Percentiles rank a stretch among this genome's conserved stretches.
phyloP scores from a whole-genome alignment of 2,113 vertebrate species.

The Dipodomys spectabilis region DNA sequence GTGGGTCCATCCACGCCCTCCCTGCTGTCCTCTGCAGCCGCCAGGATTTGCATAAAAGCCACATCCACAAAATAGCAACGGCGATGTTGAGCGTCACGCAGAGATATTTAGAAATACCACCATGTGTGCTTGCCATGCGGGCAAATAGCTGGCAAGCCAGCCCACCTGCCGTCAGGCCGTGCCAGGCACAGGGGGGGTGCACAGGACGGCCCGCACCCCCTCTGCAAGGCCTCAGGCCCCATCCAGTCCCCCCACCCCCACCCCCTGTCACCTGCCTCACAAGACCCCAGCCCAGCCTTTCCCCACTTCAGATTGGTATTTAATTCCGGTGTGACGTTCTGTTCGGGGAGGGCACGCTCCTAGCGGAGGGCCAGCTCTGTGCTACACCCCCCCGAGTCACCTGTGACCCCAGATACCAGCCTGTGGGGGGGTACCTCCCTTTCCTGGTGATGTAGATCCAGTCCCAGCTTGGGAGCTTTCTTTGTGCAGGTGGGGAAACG shows the following conservation, averaged over 20 bases:
- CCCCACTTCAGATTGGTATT: too few relatives aligned
- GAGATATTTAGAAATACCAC: constrained; percentile 84
- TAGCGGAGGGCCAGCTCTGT: too few relatives aligned
- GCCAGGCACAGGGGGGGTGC: constrained; percentile 59
- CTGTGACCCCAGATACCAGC: background rate
- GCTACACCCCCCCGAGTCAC: background rate
- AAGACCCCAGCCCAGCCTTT: too few relatives aligned
- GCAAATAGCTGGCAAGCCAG: constrained; percentile 79
- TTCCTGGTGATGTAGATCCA: too few relatives aligned
- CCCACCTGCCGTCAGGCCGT: constrained; percentile 50
- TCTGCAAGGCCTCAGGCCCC: background rate
- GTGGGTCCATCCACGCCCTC: background rate
- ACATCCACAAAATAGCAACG: constrained; percentile 79
- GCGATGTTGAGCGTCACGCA: constrained; percentile 82
- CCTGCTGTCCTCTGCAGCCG: constrained; percentile 50
- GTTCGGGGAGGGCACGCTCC: too few relatives aligned
- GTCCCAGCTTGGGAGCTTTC: background rate
- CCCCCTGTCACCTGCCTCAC: background rate
- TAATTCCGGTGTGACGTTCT: too few relatives aligned
- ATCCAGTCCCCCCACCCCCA: background rate
- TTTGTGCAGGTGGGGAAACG: background rate
- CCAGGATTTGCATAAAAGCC: constrained; percentile 82
- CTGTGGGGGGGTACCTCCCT: background rate
- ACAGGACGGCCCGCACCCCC: too few relatives aligned
- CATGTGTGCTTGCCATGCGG: constrained; percentile 84